Evolutionary conservation across 2,113 vertebrate species (phyloP).

Genomic region (Coturnix japonica): DNA sequence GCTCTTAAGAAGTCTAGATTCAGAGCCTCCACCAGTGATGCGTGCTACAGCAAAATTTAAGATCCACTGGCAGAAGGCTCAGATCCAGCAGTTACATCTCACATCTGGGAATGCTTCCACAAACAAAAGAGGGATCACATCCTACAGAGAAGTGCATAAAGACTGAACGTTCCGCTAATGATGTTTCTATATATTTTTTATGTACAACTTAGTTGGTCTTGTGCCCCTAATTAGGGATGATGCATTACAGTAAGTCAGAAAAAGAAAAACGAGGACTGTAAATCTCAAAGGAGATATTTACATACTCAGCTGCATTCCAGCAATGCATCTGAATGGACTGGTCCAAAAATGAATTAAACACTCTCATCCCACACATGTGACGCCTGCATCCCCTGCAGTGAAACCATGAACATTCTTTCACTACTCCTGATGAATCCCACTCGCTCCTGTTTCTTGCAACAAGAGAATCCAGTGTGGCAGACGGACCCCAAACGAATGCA

Average conservation of each 20-base stretch:
- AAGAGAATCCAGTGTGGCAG: not conserved
- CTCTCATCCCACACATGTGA: not conserved
- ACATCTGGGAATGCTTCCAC: not conserved
- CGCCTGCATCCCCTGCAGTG: not conserved
- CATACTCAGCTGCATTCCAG: not conserved
- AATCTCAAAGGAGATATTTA: not conserved
- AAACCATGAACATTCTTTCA: not conserved
- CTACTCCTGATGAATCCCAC: not conserved
- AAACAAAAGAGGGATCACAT: not conserved
- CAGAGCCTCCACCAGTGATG: not conserved
- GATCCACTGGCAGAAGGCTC: not conserved
- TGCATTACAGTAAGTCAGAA: not conserved
- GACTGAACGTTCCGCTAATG: not conserved
- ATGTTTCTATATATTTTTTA: not conserved
- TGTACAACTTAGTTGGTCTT: not conserved
- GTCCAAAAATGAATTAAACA: not conserved
- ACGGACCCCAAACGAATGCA: not conserved
- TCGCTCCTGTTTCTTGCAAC: not conserved
- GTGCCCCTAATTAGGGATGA: not conserved
- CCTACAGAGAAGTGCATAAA: conserved; percentile 22
- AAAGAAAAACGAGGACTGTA: not conserved
- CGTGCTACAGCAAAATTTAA: not conserved
- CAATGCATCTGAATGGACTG: not conserved
- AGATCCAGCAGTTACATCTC: not conserved
- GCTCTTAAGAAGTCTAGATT: not conserved